These are phyloP conservation scores for Cylindroiulus punctatus DNA, from an alignment of 2,888 invertebrate genomes.

Conservation along the genomic window DNA sequence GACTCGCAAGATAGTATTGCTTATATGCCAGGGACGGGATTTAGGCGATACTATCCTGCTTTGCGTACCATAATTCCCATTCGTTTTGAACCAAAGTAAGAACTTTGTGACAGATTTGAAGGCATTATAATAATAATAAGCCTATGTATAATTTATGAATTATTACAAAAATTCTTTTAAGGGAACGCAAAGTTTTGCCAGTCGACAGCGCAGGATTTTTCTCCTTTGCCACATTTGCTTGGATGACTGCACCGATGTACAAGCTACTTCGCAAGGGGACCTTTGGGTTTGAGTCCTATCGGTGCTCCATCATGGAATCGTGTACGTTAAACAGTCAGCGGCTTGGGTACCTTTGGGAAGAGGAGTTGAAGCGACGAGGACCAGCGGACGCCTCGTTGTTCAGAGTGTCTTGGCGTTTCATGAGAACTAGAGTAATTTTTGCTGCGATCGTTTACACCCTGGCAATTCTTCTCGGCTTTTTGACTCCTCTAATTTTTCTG, in stretches of 20 bases:
- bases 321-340: conserved; percentile 69
- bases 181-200: conserved; percentile 64
- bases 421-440: conserved; percentile 67
- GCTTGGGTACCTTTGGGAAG: conserved; percentile 70
- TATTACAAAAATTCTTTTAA: conserved; percentile 55
- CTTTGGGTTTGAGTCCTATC: conserved; percentile 65
- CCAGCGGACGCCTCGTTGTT: conserved; percentile 68
- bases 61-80: conserved; percentile 50
- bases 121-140: too few species aligned
- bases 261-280: conserved; percentile 68
- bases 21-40: conserved; percentile 34
- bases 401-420: conserved; percentile 68
- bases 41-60: conserved; percentile 54
- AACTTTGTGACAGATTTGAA: too few species aligned
- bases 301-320: conserved; percentile 68
- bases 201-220: conserved; percentile 69
- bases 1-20: conserved; percentile 44
- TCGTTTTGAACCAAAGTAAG: conserved; percentile 52
- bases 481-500: conserved; percentile 65
- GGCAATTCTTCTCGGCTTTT: conserved; percentile 68
- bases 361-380: conserved; percentile 68
- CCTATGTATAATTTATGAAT: too few species aligned
- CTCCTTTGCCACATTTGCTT: conserved; percentile 69
- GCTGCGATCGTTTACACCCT: conserved; percentile 67
- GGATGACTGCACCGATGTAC: conserved; percentile 70